Evolutionary conservation across 2,888 invertebrate genomes (phyloP).

Genomic region (Clepsis dumicolana): DNA sequence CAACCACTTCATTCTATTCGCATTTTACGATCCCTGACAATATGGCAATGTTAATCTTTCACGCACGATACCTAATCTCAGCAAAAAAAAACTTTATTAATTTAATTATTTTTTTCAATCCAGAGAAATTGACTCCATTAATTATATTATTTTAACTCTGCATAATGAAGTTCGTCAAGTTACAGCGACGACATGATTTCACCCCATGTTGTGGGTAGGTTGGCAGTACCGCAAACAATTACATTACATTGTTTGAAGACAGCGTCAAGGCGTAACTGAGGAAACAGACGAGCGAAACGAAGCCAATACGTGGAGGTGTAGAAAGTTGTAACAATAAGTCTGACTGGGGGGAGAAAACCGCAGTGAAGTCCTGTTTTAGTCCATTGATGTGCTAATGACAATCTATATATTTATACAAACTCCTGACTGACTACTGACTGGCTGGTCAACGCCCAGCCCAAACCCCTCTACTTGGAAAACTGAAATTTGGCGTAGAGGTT

Average conservation of each 20-base stretch:
- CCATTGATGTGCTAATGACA: neutral
- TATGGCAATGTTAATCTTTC: too few relatives aligned
- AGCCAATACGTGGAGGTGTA: neutral
- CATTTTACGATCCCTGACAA: too few relatives aligned
- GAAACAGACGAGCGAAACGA: neutral
- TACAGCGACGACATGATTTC: neutral
- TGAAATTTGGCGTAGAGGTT: too few relatives aligned
- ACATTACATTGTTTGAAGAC: slow-evolving; percentile 19
- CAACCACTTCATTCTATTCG: too few relatives aligned
- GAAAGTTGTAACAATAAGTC: neutral
- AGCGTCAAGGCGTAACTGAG: neutral
- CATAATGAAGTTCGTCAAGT: slow-evolving; percentile 9
- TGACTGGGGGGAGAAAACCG: neutral
- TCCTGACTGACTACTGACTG: too few relatives aligned
- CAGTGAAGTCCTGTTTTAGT: neutral
- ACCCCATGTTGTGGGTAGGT: slow-evolving; percentile 1
- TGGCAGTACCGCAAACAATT: slow-evolving; percentile 8
- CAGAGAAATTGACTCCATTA: too few relatives aligned
- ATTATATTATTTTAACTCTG: neutral
- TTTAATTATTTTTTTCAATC: too few relatives aligned
- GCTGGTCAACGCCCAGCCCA: too few relatives aligned
- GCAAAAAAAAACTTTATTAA: too few relatives aligned
- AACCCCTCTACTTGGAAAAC: too few relatives aligned
- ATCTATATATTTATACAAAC: neutral
- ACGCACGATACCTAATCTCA: too few relatives aligned